Evolutionary conservation across 2,797 vertebrate species (phyloP).

Genomic region (Delichon dasypus): DNA sequence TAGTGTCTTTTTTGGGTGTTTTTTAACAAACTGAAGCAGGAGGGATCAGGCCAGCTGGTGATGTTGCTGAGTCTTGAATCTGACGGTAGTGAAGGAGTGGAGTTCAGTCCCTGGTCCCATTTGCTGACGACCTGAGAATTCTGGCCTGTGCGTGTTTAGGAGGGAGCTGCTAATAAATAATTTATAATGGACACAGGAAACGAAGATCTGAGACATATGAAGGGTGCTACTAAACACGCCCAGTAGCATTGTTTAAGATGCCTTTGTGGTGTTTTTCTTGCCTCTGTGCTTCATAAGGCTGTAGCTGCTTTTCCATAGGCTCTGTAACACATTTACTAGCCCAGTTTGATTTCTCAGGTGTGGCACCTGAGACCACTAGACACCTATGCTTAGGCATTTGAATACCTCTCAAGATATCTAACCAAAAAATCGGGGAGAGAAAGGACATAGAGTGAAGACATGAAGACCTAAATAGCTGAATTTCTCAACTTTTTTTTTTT

Average conservation of each 20-base stretch:
- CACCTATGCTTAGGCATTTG: background rate
- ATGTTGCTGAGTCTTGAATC: background rate
- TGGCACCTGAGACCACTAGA: background rate
- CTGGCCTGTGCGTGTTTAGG: background rate
- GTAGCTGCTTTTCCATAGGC: background rate
- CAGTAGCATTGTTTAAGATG: background rate
- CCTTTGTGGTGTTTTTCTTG: background rate
- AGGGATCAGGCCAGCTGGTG: background rate
- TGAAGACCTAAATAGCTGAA: background rate
- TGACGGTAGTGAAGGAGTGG: background rate
- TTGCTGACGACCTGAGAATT: background rate
- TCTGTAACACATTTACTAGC: background rate
- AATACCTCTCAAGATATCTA: background rate
- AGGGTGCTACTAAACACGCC: background rate
- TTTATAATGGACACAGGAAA: background rate
- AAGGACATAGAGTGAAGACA: background rate
- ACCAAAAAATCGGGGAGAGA: background rate
- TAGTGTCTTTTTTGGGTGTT: too few relatives aligned
- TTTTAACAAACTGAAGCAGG: background rate
- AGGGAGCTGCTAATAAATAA: background rate
- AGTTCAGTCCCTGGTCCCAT: background rate
- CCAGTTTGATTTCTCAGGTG: background rate
- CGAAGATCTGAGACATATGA: background rate
- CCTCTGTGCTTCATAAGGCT: background rate
- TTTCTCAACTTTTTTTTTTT: background rate